These are phyloP conservation scores for Cremastinae sp. DNA, from an alignment of 2,888 invertebrate species.

Conservation along the genomic window DNA sequence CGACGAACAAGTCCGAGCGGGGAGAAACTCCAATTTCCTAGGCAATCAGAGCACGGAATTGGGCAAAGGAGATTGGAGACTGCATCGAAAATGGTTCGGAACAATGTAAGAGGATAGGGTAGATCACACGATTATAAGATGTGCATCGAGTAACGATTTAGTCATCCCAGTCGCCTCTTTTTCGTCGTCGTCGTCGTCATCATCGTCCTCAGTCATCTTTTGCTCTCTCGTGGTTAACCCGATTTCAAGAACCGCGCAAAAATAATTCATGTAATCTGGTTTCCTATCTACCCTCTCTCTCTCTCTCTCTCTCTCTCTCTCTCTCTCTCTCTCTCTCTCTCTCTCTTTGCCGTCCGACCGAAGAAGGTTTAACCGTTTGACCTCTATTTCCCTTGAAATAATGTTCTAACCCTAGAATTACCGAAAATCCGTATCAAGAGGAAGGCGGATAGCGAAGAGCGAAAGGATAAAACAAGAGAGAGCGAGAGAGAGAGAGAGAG, in stretches of 20 bases:
- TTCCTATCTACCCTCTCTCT: no score
- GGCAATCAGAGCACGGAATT: constrained; percentile 11
- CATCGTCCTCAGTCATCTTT: no score
- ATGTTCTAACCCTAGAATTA: constrained; percentile 79
- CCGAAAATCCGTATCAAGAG: constrained; percentile 73
- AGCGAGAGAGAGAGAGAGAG: constrained; percentile 29
- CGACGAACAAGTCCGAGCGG: no score
- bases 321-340: no score
- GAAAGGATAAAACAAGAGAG: constrained; percentile 40
- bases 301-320: no score
- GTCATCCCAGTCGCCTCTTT: constrained; percentile 10
- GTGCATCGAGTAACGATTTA: constrained; percentile 33
- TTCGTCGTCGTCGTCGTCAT: constrained; percentile 20
- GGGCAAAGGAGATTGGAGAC: constrained; percentile 28
- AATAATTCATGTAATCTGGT: constrained; percentile 79
- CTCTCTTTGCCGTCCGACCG: no score
- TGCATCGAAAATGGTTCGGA: constrained; percentile 40
- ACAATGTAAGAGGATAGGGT: background rate
- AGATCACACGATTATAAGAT: constrained; percentile 41
- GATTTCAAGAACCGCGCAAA: constrained; percentile 64
- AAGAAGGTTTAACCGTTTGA: constrained; percentile 74
- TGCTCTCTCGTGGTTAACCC: constrained; percentile 40
- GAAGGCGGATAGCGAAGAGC: no score
- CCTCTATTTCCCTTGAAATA: constrained; percentile 73
- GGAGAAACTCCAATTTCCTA: constrained; percentile 48